A percentile compares a stretch with the other conserved stretches of the same genome.
phyloP scores from a whole-genome alignment of 2,113 vertebrate genomes.

The Nymphicus hollandicus region DNA sequence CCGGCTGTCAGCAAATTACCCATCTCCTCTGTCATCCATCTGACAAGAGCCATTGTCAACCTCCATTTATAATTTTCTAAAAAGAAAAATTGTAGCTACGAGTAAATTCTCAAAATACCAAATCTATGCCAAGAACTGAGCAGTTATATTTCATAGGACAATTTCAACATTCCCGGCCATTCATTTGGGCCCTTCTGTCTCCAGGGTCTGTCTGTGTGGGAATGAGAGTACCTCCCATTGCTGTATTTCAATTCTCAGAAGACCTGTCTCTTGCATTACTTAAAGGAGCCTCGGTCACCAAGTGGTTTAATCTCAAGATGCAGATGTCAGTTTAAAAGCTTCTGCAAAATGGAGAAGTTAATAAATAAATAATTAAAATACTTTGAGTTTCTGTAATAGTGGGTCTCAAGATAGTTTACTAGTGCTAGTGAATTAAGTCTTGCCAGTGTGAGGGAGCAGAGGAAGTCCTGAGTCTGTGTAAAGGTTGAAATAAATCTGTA shows the following conservation, averaged over 20 bases:
- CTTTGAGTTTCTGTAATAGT: neutral
- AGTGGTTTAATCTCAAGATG: neutral
- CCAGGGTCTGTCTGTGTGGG: neutral
- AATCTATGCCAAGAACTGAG: neutral
- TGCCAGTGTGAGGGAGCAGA: neutral
- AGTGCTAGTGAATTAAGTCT: neutral
- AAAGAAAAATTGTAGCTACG: neutral
- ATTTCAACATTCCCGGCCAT: neutral
- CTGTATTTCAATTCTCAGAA: neutral
- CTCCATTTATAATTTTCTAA: neutral
- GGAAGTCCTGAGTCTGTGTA: neutral
- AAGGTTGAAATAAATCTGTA: neutral
- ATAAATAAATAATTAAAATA: neutral
- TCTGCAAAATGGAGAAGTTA: neutral
- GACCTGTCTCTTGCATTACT: neutral
- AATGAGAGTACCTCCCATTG: neutral
- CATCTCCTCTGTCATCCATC: neutral
- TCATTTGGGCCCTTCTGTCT: neutral
- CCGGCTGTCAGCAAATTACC: neutral
- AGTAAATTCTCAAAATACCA: neutral
- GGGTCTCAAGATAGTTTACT: neutral
- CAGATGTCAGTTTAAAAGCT: neutral
- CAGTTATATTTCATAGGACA: neutral
- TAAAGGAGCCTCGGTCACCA: neutral
- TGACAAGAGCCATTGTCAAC: neutral